Evolutionary conservation across 2,113 vertebrate species (phyloP).

Genomic region (Lepus americanus): DNA sequence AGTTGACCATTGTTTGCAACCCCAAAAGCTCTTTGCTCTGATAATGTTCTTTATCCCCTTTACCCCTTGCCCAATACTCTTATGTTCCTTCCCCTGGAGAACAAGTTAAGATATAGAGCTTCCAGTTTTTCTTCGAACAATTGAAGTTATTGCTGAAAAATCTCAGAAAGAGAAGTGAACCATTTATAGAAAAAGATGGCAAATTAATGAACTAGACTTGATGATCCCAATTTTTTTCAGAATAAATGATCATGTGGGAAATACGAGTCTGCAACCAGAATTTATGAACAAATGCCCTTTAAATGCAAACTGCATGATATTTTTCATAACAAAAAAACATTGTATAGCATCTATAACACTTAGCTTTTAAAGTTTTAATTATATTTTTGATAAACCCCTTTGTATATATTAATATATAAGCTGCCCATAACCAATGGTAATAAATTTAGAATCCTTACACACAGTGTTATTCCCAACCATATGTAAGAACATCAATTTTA

Average conservation of each 20-base stretch:
- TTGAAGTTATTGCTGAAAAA: not conserved
- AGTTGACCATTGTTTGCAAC: not conserved
- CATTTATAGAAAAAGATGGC: not conserved
- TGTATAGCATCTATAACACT: not conserved
- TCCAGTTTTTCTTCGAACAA: not conserved
- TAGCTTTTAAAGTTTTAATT: not conserved
- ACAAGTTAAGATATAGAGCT: not conserved
- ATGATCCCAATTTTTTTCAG: not conserved
- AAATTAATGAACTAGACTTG: not conserved
- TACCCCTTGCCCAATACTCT: accelerated
- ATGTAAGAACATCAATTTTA: not conserved
- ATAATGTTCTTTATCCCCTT: accelerated
- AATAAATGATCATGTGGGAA: not conserved
- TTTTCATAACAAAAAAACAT: not conserved
- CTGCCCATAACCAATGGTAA: not conserved
- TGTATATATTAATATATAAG: not conserved
- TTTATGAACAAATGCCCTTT: not conserved
- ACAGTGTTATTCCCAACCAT: not conserved
- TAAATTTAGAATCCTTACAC: not conserved
- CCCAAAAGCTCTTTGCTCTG: not conserved
- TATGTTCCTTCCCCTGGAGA: not conserved
- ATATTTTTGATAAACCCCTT: not conserved
- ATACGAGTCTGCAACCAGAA: not conserved
- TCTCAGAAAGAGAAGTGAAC: not conserved
- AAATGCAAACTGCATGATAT: not conserved